A percentile compares a stretch with the other conserved stretches of the same genome.
phyloP scores from a whole-genome alignment of 2,797 vertebrate species.

The Aplochiton taeniatus region DNA sequence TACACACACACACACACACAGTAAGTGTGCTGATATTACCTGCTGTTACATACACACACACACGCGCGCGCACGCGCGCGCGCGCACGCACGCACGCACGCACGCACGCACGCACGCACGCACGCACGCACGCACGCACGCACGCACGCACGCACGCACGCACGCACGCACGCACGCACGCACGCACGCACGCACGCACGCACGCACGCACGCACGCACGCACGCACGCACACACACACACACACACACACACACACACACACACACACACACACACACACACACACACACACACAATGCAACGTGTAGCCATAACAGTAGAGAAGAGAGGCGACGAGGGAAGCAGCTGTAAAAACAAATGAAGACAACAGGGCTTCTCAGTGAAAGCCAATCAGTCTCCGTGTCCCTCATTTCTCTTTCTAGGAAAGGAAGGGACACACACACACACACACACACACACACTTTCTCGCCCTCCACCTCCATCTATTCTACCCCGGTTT shows the following conservation, averaged over 20 bases:
- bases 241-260: slow-evolving; percentile 10
- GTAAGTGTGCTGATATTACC: too few relatives aligned
- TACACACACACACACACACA: slow-evolving; percentile 2
- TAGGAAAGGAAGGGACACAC: slow-evolving; percentile 1
- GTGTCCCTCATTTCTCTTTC: slow-evolving; percentile 16
- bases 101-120: slow-evolving; percentile 13
- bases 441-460: neutral
- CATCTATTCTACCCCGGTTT: neutral
- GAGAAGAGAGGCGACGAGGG: neutral
- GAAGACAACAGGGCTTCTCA: slow-evolving; percentile 5
- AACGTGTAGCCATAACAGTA: neutral
- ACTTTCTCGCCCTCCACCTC: neutral
- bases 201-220: too few relatives aligned
- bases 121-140: neutral
- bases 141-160: neutral
- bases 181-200: neutral
- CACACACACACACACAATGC: neutral
- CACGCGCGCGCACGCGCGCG: neutral
- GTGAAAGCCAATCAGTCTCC: slow-evolving; percentile 11
- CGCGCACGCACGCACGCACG: neutral
- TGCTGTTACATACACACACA: slow-evolving; percentile 16
- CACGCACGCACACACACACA: slow-evolving; percentile 7
- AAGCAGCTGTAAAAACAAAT: slow-evolving; percentile 54
- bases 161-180: slow-evolving; percentile 1
- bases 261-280: neutral